phyloP scores from a whole-genome alignment of 2,113 vertebrate species.

The Oncorhynchus masou region DNA sequence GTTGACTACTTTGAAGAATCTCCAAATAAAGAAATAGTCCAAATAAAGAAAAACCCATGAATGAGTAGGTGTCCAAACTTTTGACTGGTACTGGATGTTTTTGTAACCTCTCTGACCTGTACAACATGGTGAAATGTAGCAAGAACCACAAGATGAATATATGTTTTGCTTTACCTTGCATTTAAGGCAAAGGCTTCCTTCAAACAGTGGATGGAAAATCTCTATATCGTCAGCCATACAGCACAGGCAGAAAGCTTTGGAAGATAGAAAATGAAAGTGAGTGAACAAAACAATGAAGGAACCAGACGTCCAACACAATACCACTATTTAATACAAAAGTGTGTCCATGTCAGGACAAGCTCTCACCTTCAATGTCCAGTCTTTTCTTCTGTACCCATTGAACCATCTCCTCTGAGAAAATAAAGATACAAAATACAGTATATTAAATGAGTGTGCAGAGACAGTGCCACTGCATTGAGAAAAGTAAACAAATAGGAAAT shows the following conservation, averaged over 20 bases:
- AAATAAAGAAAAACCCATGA: too few species aligned
- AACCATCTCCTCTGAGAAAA: conserved; percentile 77
- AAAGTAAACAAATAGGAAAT: neutral
- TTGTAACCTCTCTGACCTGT: too few species aligned
- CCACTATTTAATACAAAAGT: neutral
- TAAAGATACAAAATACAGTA: neutral
- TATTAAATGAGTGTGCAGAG: neutral
- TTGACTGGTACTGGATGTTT: too few species aligned
- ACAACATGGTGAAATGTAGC: neutral
- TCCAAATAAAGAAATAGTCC: too few species aligned
- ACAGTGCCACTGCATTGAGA: neutral
- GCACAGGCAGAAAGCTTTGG: conserved; percentile 83
- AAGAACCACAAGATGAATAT: neutral
- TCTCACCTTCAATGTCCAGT: conserved; percentile 81
- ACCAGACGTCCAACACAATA: neutral
- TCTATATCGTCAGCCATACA: conserved; percentile 78
- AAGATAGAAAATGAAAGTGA: neutral
- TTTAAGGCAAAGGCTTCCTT: conserved; percentile 84
- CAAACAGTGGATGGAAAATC: conserved; percentile 86
- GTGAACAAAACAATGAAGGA: neutral
- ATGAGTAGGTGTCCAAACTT: too few species aligned
- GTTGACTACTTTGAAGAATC: too few species aligned
- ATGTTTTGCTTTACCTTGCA: conserved; percentile 74
- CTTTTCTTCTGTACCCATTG: conserved; percentile 63
- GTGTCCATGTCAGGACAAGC: neutral